Evolutionary conservation across 2,797 vertebrate genomes (phyloP).

Genomic region (Cuniculus paca): DNA sequence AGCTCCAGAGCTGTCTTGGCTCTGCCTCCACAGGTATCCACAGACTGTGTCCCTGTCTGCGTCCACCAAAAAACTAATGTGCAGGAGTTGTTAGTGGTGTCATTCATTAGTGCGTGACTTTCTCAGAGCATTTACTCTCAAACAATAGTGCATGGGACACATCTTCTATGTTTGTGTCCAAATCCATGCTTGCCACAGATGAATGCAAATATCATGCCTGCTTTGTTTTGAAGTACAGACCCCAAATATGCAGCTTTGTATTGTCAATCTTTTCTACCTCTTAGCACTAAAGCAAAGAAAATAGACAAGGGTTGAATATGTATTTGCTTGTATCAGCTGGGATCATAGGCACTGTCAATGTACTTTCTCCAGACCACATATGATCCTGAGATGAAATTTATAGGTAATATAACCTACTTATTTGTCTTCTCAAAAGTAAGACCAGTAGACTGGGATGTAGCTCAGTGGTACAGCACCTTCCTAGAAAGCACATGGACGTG

Average conservation of each 20-base stretch:
- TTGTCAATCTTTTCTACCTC: conserved; percentile 1
- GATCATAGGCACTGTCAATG: neutral
- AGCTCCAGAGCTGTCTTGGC: neutral
- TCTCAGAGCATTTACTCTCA: conserved; percentile 14
- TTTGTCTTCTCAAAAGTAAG: neutral
- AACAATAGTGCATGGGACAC: neutral
- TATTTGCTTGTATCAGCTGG: neutral
- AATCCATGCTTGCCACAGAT: neutral
- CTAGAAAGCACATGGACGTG: neutral
- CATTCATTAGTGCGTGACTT: neutral
- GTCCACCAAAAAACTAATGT: neutral
- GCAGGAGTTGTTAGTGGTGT: neutral
- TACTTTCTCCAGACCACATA: neutral
- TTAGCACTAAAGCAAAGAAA: neutral
- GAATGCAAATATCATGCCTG: neutral
- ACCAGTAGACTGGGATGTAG: neutral
- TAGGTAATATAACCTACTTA: neutral
- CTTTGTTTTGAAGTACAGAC: neutral
- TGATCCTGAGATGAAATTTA: neutral
- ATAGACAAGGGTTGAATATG: neutral
- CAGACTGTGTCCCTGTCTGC: conserved; percentile 4
- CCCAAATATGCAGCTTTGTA: neutral
- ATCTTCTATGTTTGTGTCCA: neutral
- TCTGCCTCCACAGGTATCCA: neutral
- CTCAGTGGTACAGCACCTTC: neutral